These are phyloP conservation scores for Acleris literana DNA, from an alignment of 2,888 invertebrate species.

Conservation along the genomic window DNA sequence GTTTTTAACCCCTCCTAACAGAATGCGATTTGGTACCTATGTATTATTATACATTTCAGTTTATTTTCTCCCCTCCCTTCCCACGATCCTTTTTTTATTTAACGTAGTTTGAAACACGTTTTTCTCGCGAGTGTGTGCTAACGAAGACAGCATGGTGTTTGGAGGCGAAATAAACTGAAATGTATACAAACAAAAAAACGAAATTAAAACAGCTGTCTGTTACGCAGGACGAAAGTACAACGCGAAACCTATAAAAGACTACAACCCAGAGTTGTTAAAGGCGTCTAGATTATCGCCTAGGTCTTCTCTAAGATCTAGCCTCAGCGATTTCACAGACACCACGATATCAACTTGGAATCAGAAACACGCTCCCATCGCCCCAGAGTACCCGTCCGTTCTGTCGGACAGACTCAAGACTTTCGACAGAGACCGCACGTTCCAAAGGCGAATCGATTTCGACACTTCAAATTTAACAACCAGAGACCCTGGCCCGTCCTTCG, in stretches of 20 bases:
- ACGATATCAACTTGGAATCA: constrained; percentile 80
- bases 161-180: constrained; percentile 79
- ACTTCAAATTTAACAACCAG: constrained; percentile 59
- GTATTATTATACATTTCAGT: constrained; percentile 82
- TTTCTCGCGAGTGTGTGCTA: constrained; percentile 62
- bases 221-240: constrained; percentile 71
- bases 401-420: constrained; percentile 70
- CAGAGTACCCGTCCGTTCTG: constrained; percentile 75
- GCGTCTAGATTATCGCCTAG: constrained; percentile 69
- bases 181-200: constrained; percentile 56
- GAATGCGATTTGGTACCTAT: constrained; percentile 75
- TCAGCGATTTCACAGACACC: constrained; percentile 81
- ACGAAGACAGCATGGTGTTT: constrained; percentile 64
- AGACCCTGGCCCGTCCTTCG: constrained; percentile 69
- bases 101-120: constrained; percentile 38
- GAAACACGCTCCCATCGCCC: constrained; percentile 58
- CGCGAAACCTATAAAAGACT: constrained; percentile 76
- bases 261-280: constrained; percentile 72
- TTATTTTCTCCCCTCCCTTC: constrained; percentile 72
- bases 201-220: constrained; percentile 46
- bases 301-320: constrained; percentile 74
- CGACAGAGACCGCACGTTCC: constrained; percentile 66
- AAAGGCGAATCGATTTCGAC: constrained; percentile 73
- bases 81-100: constrained; percentile 46
- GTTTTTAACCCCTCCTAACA: constrained; percentile 65